phyloP scores from a whole-genome alignment of 2,113 vertebrate genomes.

The Apodemus speciosus region DNA sequence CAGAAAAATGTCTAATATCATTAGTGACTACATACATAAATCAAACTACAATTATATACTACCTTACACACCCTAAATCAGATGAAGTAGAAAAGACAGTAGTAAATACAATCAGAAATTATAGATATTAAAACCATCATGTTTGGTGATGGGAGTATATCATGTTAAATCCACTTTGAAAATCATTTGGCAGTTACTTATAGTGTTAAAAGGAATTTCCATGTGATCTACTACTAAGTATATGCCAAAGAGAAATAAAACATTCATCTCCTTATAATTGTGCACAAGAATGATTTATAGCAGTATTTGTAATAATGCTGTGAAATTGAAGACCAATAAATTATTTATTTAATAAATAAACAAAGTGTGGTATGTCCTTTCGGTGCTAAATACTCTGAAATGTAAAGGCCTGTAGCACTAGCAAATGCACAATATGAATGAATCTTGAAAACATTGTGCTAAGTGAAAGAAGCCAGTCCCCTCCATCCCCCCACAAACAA shows the following conservation, averaged over 20 bases:
- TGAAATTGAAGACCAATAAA: background rate
- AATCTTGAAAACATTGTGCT: background rate
- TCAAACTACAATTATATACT: background rate
- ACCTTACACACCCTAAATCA: background rate
- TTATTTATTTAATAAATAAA: background rate
- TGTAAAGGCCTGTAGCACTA: background rate
- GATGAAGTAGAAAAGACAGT: background rate
- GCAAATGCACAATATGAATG: background rate
- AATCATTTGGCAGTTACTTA: background rate
- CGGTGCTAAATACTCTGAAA: background rate
- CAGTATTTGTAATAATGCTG: background rate
- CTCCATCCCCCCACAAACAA: no score
- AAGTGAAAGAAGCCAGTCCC: background rate
- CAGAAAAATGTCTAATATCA: background rate
- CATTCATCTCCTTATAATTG: background rate
- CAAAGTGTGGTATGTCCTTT: background rate
- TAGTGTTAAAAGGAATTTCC: background rate
- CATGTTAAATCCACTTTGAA: background rate
- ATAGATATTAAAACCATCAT: background rate
- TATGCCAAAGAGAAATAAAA: slow-evolving; percentile 13
- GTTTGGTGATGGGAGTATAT: background rate
- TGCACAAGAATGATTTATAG: background rate
- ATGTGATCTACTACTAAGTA: background rate
- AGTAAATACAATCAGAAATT: background rate
- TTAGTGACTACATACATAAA: background rate